These are phyloP conservation scores for Argopecten irradians DNA, from an alignment of 1,140 invertebrate species.

Conservation along the genomic window DNA sequence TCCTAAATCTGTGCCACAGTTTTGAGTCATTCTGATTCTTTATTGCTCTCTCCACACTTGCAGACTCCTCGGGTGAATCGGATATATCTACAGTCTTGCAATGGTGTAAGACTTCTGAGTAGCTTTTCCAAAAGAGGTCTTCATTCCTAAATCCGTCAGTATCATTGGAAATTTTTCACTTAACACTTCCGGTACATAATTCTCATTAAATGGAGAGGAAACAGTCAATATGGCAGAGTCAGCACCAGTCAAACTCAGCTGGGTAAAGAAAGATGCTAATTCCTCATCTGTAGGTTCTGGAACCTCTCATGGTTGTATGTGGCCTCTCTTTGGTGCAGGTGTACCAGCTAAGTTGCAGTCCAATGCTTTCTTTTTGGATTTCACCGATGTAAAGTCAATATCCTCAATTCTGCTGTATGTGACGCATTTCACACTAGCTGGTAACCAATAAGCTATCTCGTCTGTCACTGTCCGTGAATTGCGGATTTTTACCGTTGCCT, in stretches of 20 bases:
- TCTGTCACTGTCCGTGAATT: conserved; percentile 43
- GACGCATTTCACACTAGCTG: conserved; percentile 24
- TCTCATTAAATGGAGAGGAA: background rate
- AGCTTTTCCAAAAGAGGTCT: background rate
- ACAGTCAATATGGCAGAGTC: background rate
- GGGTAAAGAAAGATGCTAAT: background rate
- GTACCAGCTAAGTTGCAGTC: background rate
- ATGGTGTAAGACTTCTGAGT: background rate
- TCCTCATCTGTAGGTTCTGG: background rate
- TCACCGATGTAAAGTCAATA: conserved; percentile 43
- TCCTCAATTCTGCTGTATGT: background rate
- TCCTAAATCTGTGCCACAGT: conserved; percentile 30
- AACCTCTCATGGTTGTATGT: background rate
- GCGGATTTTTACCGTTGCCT: conserved; percentile 35
- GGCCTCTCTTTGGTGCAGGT: background rate
- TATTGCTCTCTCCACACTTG: conserved; percentile 31
- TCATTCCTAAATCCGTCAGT: conserved; percentile 18
- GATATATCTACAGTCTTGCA: background rate
- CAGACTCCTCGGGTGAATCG: background rate
- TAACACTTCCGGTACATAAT: background rate
- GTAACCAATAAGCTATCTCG: conserved; percentile 38
- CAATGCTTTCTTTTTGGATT: conserved; percentile 18
- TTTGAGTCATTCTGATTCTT: background rate
- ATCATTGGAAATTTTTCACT: background rate
- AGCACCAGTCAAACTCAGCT: background rate